phyloP scores from a whole-genome alignment of 35 echinoderm and acorn worm species.

The Apostichopus parvimensis region DNA sequence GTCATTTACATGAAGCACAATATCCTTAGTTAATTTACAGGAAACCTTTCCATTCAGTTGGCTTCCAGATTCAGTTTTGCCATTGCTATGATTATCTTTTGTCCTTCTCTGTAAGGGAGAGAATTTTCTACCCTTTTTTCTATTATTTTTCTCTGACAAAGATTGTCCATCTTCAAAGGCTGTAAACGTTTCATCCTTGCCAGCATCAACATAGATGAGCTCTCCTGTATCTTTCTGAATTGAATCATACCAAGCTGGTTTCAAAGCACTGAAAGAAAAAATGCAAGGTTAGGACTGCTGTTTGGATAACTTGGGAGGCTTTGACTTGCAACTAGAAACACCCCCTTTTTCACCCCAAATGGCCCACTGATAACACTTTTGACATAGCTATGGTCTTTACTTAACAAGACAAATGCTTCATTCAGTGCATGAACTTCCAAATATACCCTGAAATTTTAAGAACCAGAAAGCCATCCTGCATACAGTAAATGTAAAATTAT shows the following conservation, averaged over 20 bases:
- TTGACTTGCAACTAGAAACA: no score
- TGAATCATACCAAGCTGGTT: constrained; percentile 83
- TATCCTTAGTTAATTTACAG: constrained; percentile 28
- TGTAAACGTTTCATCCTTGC: neutral
- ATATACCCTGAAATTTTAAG: no score
- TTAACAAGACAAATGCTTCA: no score
- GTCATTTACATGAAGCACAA: neutral
- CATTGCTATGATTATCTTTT: constrained; percentile 32
- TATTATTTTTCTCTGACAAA: neutral
- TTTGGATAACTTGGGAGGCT: no score
- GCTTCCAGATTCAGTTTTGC: neutral
- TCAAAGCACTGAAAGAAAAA: constrained; percentile 66
- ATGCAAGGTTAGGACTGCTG: no score
- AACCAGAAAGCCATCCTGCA: no score
- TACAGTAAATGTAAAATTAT: no score
- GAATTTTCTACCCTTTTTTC: constrained; percentile 23
- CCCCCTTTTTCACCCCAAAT: no score
- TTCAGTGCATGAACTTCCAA: no score
- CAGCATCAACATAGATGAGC: constrained; percentile 82
- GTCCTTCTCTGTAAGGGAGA: constrained; percentile 40
- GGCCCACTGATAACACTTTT: no score
- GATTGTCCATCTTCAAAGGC: neutral
- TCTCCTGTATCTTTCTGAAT: constrained; percentile 78
- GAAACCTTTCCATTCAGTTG: constrained; percentile 35
- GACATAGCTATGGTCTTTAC: no score